Conservation (phyloP, 1,140 invertebrate species). For the Cepaea nemoralis region DNA sequence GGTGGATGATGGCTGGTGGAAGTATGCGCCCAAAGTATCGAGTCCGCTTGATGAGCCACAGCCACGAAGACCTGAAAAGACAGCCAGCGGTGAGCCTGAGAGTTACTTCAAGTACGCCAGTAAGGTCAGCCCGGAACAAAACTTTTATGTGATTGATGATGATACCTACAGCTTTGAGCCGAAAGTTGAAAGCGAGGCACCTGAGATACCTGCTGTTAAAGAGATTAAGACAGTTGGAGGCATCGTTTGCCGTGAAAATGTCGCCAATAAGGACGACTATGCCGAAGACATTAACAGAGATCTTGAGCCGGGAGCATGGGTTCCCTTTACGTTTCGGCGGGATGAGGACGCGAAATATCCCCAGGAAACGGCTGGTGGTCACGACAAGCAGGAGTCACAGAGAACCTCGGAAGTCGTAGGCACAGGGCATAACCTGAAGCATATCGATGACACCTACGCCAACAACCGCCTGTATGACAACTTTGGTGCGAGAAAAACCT, state of each 20-base stretch:
- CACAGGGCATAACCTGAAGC: not conserved
- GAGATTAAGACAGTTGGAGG: conserved; percentile 30
- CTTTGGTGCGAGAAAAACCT: conserved; percentile 13
- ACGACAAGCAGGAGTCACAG: not conserved
- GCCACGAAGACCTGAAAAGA: not conserved
- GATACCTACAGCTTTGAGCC: not conserved
- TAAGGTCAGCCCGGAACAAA: not conserved
- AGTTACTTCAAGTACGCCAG: conserved; percentile 19
- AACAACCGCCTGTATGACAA: not conserved
- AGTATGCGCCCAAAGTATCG: not conserved
- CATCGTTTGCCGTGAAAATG: conserved; percentile 35
- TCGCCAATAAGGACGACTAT: conserved; percentile 32
- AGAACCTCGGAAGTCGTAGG: not conserved
- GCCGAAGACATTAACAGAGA: conserved; percentile 36
- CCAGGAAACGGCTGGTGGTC: conserved; percentile 9
- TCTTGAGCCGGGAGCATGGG: conserved; percentile 22
- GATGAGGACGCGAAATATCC: not conserved
- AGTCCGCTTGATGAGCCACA: not conserved
- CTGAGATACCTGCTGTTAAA: not conserved
- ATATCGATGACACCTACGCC: conserved; percentile 1
- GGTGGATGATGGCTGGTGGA: not conserved
- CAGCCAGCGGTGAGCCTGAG: not conserved
- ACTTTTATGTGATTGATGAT: not conserved
- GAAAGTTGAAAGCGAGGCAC: not conserved
- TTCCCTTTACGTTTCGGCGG: not conserved